Evolutionary conservation across 2,113 vertebrate genomes (phyloP).

Genomic region (Psilopogon haemacephalus): DNA sequence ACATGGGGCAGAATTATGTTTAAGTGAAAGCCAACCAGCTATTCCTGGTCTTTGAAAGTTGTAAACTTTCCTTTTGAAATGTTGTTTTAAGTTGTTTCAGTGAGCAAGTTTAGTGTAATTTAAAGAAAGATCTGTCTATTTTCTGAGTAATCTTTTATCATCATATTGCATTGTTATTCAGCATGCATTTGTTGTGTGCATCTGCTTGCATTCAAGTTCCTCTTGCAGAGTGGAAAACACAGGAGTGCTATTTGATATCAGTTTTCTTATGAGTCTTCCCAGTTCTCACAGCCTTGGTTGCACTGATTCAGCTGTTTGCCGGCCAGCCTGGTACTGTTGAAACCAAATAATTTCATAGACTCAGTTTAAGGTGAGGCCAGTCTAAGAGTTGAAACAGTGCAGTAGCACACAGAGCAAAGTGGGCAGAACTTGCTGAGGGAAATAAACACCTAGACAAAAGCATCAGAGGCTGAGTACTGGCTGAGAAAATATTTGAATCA

Average conservation of each 20-base stretch:
- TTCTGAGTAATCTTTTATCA: background rate
- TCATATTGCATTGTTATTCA: background rate
- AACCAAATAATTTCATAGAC: rapidly evolving
- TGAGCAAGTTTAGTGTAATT: background rate
- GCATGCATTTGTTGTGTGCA: background rate
- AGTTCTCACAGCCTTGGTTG: background rate
- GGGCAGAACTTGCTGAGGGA: background rate
- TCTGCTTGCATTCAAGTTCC: background rate
- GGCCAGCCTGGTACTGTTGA: background rate
- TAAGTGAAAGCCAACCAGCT: background rate
- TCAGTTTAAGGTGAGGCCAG: background rate
- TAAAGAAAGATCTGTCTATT: background rate
- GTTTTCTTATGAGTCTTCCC: background rate
- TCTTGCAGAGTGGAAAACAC: background rate
- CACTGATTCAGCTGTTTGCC: background rate
- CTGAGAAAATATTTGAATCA: background rate
- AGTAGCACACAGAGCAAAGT: background rate
- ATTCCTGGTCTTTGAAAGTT: background rate
- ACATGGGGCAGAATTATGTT: background rate
- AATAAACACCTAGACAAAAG: background rate
- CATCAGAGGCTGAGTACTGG: background rate
- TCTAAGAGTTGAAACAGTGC: background rate
- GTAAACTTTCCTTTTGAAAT: background rate
- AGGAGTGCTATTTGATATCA: background rate
- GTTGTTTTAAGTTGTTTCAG: background rate